Conservation (phyloP, 2,888 invertebrate species). For the Drosophila pseudotalamancana region DNA sequence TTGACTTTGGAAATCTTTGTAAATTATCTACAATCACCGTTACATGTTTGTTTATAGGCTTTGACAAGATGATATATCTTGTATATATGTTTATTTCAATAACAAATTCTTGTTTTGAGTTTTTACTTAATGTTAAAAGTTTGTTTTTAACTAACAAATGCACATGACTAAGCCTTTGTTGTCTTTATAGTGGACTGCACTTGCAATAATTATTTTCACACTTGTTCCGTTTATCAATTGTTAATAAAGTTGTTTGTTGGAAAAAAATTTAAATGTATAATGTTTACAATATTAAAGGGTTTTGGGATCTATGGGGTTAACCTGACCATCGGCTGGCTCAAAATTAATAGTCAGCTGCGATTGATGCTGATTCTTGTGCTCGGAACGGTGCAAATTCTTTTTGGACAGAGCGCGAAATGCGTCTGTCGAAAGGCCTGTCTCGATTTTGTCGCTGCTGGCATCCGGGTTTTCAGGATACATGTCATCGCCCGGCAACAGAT, state of each 20-base stretch:
- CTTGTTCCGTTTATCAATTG: background rate
- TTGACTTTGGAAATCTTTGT: background rate
- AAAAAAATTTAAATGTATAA: no score
- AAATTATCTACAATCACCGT: no score
- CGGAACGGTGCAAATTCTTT: conserved; percentile 75
- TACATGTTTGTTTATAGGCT: no score
- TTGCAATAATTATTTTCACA: background rate
- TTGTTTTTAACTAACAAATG: conserved; percentile 27
- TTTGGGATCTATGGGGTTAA: conserved; percentile 60
- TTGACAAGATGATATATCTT: no score
- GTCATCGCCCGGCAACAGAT: conserved; percentile 87
- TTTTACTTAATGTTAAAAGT: background rate
- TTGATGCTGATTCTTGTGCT: conserved; percentile 56
- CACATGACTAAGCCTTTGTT: conserved; percentile 13
- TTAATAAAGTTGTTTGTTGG: conserved; percentile 15
- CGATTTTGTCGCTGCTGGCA: conserved; percentile 53
- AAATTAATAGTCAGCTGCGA: conserved; percentile 59
- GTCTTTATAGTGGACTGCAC: background rate
- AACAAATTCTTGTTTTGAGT: background rate
- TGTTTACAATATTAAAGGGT: conserved; percentile 13
- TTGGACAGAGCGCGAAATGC: conserved; percentile 79
- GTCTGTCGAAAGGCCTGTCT: conserved; percentile 71
- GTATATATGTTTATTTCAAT: background rate
- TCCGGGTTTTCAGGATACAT: conserved; percentile 84
- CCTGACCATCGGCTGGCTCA: conserved; percentile 63